Evolutionary conservation across 2,113 vertebrate species (phyloP).

Genomic region (Otolemur garnettii): DNA sequence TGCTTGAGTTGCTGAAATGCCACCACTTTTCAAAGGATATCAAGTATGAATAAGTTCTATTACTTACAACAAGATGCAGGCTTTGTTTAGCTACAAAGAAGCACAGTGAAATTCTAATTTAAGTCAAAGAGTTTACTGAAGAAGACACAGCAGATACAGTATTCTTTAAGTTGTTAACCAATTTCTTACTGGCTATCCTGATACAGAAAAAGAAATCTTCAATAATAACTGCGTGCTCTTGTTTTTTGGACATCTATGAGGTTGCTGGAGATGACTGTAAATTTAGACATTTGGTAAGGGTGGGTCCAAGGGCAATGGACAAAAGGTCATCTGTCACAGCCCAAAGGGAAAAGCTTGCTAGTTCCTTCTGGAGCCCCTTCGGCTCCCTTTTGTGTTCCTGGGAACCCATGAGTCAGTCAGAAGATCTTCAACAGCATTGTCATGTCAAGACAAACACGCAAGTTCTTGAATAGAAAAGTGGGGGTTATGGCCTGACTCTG

Average conservation of each 20-base stretch:
- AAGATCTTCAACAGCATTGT: not conserved
- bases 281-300: not conserved
- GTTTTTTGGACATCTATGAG: not conserved
- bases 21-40: conserved; percentile 85
- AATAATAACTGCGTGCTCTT: not conserved
- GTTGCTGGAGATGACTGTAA: not conserved
- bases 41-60: conserved; percentile 87
- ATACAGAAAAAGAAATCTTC: not conserved
- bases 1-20: conserved; percentile 83
- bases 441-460: not conserved
- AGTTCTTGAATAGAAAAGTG: not conserved
- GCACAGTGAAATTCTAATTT: conserved; percentile 72
- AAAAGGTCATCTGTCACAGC: not conserved
- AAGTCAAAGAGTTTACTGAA: conserved; percentile 61
- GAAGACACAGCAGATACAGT: not conserved
- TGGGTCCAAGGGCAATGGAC: not conserved
- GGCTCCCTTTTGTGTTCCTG: not conserved
- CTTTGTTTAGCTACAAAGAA: conserved; percentile 86
- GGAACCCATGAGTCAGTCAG: not conserved
- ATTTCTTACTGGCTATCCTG: not conserved
- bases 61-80: conserved; percentile 86
- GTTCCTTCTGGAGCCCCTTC: not conserved
- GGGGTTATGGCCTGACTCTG: not conserved
- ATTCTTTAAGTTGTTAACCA: not conserved
- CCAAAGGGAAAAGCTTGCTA: not conserved